A percentile compares a stretch with the other conserved stretches of the same genome.
phyloP scores from a whole-genome alignment of 1,140 invertebrate species.

The Limonius californicus region DNA sequence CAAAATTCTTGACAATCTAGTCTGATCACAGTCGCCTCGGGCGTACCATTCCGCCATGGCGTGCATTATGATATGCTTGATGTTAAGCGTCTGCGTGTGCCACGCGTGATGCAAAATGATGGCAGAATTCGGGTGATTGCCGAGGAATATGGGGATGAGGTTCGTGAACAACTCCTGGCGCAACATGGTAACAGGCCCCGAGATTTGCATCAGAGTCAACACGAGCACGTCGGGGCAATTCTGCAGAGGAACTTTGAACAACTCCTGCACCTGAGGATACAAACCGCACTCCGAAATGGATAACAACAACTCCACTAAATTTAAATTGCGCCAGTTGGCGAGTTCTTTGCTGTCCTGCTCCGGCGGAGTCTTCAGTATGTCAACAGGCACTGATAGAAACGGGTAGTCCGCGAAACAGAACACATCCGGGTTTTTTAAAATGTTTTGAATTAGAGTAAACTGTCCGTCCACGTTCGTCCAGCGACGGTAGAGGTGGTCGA shows the following conservation, averaged over 20 bases:
- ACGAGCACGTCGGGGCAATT: slow-evolving; percentile 92
- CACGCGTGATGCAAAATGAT: slow-evolving; percentile 93
- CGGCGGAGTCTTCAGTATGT: slow-evolving; percentile 87
- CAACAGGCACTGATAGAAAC: slow-evolving; percentile 78
- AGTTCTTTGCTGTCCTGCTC: slow-evolving; percentile 92
- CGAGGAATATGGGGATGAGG: slow-evolving; percentile 86
- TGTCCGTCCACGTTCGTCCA: slow-evolving; percentile 94
- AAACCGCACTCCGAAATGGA: slow-evolving; percentile 83
- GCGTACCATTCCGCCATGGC: slow-evolving; percentile 97
- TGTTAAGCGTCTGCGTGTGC: slow-evolving; percentile 71
- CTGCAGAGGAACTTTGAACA: slow-evolving; percentile 89
- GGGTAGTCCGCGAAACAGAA: slow-evolving; percentile 93
- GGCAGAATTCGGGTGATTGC: slow-evolving; percentile 91
- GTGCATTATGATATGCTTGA: slow-evolving; percentile 88
- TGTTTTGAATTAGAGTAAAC: slow-evolving; percentile 80
- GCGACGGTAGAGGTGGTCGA: slow-evolving; percentile 82
- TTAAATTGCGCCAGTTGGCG: slow-evolving; percentile 85
- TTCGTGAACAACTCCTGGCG: slow-evolving; percentile 81
- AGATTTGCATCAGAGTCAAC: slow-evolving; percentile 81
- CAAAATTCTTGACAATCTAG: slow-evolving; percentile 86
- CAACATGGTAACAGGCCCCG: slow-evolving; percentile 66
- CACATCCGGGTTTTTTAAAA: slow-evolving; percentile 87
- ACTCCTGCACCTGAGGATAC: slow-evolving; percentile 76
- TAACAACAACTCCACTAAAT: slow-evolving; percentile 84
- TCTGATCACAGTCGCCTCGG: slow-evolving; percentile 87